Evolutionary conservation across 2,113 vertebrate species (phyloP).

Genomic region (Lasiurus cinereus): DNA sequence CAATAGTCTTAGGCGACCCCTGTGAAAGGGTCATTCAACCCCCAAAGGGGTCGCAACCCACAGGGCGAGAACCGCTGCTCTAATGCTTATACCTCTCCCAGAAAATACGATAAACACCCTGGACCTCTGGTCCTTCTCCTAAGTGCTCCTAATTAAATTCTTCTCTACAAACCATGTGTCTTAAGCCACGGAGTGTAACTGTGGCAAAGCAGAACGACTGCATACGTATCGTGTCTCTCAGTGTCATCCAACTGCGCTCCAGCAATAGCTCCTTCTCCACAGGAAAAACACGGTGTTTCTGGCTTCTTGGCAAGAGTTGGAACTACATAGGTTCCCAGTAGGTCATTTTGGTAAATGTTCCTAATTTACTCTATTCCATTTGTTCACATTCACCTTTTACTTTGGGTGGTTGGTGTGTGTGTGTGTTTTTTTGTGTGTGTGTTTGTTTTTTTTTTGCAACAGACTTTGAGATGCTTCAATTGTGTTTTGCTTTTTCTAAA

Average conservation of each 20-base stretch:
- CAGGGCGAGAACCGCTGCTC: too few relatives aligned
- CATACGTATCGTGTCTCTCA: neutral
- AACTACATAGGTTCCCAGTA: neutral
- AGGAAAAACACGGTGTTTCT: neutral
- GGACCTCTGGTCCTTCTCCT: neutral
- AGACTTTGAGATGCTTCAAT: neutral
- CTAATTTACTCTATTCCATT: conserved; percentile 2
- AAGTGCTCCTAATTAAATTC: neutral
- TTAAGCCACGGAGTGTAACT: neutral
- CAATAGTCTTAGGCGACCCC: too few relatives aligned
- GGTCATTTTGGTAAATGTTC: conserved; percentile 32
- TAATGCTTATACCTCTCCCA: neutral
- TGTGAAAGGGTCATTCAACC: too few relatives aligned
- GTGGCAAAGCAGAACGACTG: neutral
- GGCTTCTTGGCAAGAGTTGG: neutral
- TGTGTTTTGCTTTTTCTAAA: conserved; percentile 11
- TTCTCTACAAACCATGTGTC: neutral
- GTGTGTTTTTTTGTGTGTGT: too few relatives aligned
- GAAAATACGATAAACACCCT: too few relatives aligned
- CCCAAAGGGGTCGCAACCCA: too few relatives aligned
- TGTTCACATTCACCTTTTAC: neutral
- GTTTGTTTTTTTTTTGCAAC: neutral
- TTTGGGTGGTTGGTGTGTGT: neutral
- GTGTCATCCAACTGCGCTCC: neutral
- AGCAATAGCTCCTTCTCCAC: neutral